phyloP scores from a whole-genome alignment of 2,888 invertebrate genomes.

The Anodontia alba region DNA sequence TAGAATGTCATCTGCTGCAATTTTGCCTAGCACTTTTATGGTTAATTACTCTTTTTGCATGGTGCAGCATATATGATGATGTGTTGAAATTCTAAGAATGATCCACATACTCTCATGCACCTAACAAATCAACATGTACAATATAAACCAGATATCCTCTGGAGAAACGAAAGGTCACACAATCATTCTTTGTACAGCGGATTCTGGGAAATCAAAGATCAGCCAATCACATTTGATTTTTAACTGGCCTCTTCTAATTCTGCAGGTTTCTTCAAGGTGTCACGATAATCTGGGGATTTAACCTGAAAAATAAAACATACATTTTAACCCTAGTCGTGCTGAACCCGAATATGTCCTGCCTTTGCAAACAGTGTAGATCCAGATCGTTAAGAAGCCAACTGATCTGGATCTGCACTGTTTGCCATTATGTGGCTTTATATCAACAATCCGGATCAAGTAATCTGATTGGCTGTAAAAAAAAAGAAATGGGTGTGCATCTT shows the following conservation, averaged over 20 bases:
- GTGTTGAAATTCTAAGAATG: not conserved
- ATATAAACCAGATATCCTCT: not conserved
- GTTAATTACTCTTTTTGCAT: no score
- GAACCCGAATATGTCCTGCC: no score
- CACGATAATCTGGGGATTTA: conserved; percentile 9
- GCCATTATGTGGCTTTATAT: no score
- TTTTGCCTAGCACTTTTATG: no score
- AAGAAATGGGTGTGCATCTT: no score
- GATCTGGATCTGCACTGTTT: not conserved
- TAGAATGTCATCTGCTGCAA: no score
- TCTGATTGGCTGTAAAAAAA: no score
- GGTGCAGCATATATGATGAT: no score
- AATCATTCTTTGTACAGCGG: conserved; percentile 1
- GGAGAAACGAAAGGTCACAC: conserved; percentile 4
- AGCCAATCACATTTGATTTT: not conserved
- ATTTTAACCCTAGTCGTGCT: no score
- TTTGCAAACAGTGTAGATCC: not conserved
- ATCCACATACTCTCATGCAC: not conserved
- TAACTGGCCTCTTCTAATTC: conserved; percentile 4
- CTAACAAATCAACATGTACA: not conserved
- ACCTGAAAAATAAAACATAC: not conserved
- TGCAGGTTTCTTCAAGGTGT: conserved; percentile 12
- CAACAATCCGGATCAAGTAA: no score
- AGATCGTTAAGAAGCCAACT: not conserved
- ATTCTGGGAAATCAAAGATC: not conserved